A percentile compares a stretch with the other conserved stretches of the same genome.
phyloP scores from a whole-genome alignment of 2,797 vertebrate species.

The Babyrousa celebensis region DNA sequence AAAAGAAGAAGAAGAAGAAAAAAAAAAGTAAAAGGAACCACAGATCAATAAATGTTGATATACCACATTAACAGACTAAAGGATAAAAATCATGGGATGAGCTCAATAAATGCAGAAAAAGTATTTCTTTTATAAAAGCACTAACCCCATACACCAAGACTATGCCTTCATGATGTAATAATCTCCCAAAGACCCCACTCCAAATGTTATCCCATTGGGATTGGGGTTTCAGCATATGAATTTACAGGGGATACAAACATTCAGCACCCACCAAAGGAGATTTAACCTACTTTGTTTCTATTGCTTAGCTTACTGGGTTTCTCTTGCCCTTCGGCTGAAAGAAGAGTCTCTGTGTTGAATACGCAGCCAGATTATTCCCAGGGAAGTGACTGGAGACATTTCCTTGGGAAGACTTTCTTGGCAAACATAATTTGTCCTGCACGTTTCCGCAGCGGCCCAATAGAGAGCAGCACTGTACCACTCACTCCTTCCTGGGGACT shows the following conservation, averaged over 20 bases:
- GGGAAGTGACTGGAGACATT: background rate
- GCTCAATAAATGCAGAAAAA: background rate
- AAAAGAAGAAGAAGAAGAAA: too few species aligned
- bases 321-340: conserved; percentile 6
- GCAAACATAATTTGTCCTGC: background rate
- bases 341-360: background rate
- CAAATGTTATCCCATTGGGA: background rate
- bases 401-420: background rate
- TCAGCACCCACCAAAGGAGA: background rate
- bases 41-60: background rate
- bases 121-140: background rate
- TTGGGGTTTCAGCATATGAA: background rate
- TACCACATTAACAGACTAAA: background rate
- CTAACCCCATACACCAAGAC: background rate
- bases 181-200: background rate
- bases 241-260: background rate
- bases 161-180: background rate
- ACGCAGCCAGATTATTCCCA: background rate
- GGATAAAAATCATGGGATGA: background rate
- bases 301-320: background rate
- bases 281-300: background rate
- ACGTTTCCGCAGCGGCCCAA: conserved; percentile 63
- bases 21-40: too few species aligned
- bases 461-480: conserved; percentile 89
- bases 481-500: background rate